A percentile compares a stretch with the other conserved stretches of the same genome.
These are phyloP conservation scores for Darevskia nairensis DNA, from an alignment of 2,797 vertebrate species.

Conservation along the genomic window DNA sequence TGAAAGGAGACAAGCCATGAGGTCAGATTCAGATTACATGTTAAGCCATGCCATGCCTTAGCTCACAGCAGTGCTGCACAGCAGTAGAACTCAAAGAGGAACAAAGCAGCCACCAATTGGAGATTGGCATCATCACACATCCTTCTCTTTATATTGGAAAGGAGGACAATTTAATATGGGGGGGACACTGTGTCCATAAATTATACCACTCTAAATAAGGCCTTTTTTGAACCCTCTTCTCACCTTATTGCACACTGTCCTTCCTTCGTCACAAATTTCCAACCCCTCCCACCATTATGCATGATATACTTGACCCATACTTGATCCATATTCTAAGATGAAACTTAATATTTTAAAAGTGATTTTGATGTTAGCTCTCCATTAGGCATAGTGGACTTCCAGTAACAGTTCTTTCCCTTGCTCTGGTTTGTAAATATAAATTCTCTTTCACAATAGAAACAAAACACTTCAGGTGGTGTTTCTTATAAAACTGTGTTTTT, in stretches of 20 bases:
- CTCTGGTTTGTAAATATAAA: neutral
- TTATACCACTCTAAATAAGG: neutral
- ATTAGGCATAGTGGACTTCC: neutral
- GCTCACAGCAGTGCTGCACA: no score
- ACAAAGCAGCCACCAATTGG: no score
- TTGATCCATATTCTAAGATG: neutral
- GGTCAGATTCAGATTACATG: no score
- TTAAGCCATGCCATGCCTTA: no score
- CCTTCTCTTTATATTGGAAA: neutral
- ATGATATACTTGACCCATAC: neutral
- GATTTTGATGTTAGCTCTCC: neutral
- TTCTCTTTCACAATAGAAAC: neutral
- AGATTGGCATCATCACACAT: no score
- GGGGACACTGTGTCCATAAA: neutral
- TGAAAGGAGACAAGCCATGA: no score
- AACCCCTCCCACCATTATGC: neutral
- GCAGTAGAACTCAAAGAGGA: no score
- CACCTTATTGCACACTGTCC: neutral
- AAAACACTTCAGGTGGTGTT: slow-evolving; percentile 11
- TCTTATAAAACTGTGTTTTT: slow-evolving; percentile 19
- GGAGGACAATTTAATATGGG: neutral
- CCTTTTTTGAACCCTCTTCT: neutral
- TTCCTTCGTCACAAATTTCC: neutral
- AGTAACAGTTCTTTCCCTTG: neutral
- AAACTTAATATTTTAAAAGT: neutral